A percentile compares a stretch with the other conserved stretches of the same genome.
Evolutionary conservation across 2,797 vertebrate species (phyloP).

Genomic region (Cygnus olor): DNA sequence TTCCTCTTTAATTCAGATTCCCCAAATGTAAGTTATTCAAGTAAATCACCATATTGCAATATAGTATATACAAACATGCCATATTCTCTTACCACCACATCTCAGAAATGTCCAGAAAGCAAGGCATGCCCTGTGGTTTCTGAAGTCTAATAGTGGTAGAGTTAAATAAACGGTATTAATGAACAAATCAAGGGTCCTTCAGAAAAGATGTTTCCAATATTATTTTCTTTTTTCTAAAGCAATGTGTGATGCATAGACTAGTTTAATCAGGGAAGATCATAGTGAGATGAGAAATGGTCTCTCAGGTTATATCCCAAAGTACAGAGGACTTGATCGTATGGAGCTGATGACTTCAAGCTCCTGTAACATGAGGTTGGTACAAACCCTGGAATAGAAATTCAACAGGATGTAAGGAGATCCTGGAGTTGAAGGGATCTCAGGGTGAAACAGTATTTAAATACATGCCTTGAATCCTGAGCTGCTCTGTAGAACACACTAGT

Average conservation of each 20-base stretch:
- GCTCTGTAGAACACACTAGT: neutral
- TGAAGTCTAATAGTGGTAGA: neutral
- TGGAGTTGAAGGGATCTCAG: neutral
- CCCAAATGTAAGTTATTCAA: neutral
- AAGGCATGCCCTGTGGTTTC: neutral
- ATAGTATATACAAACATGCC: neutral
- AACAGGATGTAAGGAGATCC: neutral
- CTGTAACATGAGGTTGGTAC: neutral
- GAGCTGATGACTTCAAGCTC: neutral
- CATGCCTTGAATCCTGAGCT: neutral
- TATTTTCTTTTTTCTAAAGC: neutral
- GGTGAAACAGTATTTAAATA: neutral
- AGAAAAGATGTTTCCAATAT: neutral
- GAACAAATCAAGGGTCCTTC: neutral
- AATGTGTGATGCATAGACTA: fast-evolving
- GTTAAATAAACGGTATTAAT: neutral
- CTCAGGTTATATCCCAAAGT: neutral
- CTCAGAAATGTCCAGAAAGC: neutral
- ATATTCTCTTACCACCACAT: neutral
- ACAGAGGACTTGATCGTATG: neutral
- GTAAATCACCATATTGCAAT: neutral
- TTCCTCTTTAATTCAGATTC: neutral
- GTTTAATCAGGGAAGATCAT: neutral
- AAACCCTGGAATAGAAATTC: neutral
- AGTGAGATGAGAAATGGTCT: neutral